Base-by-base conservation (phyloP, 2,113 vertebrate genomes). In the Leucopsar rothschildi region DNA sequence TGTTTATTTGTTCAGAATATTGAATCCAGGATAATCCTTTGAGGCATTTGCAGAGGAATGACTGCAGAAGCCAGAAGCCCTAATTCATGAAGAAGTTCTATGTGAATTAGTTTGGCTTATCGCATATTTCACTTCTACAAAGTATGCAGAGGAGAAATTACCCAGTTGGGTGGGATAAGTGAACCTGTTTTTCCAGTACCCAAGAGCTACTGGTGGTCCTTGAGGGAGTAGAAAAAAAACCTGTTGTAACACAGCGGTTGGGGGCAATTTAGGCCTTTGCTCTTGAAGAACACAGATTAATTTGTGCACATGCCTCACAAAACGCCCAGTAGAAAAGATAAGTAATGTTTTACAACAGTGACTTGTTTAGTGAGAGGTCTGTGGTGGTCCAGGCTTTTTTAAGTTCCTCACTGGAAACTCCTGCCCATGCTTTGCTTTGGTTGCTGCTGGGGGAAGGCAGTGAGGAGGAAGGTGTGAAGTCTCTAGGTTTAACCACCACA, bases 11-110 rank as follows among this genome's bases (percentile, higher is more conserved):
- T 76, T 88, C 47, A 53, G 60, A 94, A 64, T 93, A 93, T 88
- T 96, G 94, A 97, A 81, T 69, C 66, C 56, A 76, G 94, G 49
- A 84, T 97, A 97, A 97, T 97, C 96, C 87, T 86, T 11, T 76
- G 35, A 97, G 95, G 93, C 75, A 96, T 97, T 96, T 97, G 47
- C 61, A 72, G 72, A 88, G 82, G 92, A 97, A 95, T 94, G 55
- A 73, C 73, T 68, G 86, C 71, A 90, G 65, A 95, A 95, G 86
- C 71, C 94, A 93, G 42, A 73, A 76, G 22, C 35, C 47, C 21
- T 96, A 95, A 94, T 95, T 87, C 79, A 56, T 7, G 8, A 82
- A 39, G 40, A 89, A 93, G 12, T 9, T 82, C 53, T 59, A 37
- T 0, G 0, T 84, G 65, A 57, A 86, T 77, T 95, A 33, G 31